Percentiles rank a stretch among this genome's conserved stretches.
These are phyloP conservation scores for Cryptophagus acutangulus DNA, from an alignment of 2,888 invertebrate genomes.

Conservation along the genomic window DNA sequence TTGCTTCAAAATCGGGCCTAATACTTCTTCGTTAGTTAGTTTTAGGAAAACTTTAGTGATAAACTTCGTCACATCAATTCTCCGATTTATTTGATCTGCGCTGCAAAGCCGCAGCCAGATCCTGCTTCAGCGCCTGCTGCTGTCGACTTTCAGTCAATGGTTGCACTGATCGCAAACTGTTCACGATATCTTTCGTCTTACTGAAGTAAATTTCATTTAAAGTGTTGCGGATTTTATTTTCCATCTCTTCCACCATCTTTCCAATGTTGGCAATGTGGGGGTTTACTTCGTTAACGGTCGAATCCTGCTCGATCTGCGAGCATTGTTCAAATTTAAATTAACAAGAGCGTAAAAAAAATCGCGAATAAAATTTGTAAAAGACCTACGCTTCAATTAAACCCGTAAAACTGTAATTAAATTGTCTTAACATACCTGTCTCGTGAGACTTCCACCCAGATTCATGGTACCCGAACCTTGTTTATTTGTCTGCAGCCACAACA, in stretches of 20 bases:
- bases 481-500: conserved; percentile 99
- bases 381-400: conserved; percentile 3
- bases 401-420: background rate
- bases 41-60: no score
- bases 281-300: conserved; percentile 83
- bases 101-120: conserved; percentile 77
- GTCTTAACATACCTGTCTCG: conserved; percentile 79
- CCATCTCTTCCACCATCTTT: conserved; percentile 98
- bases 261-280: conserved; percentile 99
- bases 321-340: conserved; percentile 13
- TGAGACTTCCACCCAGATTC: conserved; percentile 97
- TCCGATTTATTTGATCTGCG: conserved; percentile 69
- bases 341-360: background rate
- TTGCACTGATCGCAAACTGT: conserved; percentile 72
- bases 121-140: conserved; percentile 79
- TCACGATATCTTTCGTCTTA: conserved; percentile 97
- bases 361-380: background rate
- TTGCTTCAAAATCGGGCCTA: no score
- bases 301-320: conserved; percentile 85
- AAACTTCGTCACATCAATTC: conserved; percentile 46
- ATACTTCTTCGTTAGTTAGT: no score
- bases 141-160: conserved; percentile 79
- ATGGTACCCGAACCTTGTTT: conserved; percentile 95
- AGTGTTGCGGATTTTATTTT: conserved; percentile 97
- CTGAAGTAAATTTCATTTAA: conserved; percentile 99